Percentiles rank a stretch among this genome's conserved stretches.
Conservation (phyloP, 2,797 vertebrate genomes). For the Galaxias olidus region DNA sequence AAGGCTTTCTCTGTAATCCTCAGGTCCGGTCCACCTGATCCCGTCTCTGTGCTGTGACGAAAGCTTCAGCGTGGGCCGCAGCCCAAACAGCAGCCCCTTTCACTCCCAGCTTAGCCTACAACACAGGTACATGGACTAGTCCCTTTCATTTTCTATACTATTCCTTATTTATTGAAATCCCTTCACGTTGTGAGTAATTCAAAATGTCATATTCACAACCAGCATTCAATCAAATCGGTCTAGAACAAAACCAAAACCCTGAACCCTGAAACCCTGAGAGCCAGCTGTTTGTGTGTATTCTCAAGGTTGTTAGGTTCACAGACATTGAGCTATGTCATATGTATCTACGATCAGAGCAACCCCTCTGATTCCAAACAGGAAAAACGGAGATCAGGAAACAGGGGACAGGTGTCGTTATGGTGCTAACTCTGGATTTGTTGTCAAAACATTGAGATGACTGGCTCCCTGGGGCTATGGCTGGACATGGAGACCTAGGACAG, state of each 20-base stretch:
- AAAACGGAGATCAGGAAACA: too few species aligned
- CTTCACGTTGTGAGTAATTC: too few species aligned
- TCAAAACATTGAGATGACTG: background rate
- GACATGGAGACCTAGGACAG: background rate
- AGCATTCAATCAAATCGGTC: too few species aligned
- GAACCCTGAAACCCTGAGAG: too few species aligned
- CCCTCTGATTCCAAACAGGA: background rate
- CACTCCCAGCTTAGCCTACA: conserved; percentile 78
- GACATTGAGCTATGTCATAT: too few species aligned
- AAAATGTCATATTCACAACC: too few species aligned
- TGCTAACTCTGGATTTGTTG: conserved; percentile 3
- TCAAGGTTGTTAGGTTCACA: too few species aligned
- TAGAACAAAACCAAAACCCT: too few species aligned
- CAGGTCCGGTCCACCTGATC: conserved; percentile 88
- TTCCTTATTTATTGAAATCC: too few species aligned
- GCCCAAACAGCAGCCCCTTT: conserved; percentile 73
- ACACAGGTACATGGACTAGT: conserved; percentile 71
- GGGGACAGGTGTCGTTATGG: background rate
- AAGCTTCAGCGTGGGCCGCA: conserved; percentile 74
- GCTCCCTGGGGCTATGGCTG: background rate
- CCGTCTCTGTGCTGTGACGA: conserved; percentile 88
- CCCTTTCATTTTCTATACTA: too few species aligned
- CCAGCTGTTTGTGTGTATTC: too few species aligned
- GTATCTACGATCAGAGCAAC: background rate
- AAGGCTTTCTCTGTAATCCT: conserved; percentile 19